Percentiles rank a stretch among this genome's conserved stretches.
These are phyloP conservation scores for Limanda limanda DNA, from an alignment of 2,113 vertebrate genomes.

Conservation along the genomic window DNA sequence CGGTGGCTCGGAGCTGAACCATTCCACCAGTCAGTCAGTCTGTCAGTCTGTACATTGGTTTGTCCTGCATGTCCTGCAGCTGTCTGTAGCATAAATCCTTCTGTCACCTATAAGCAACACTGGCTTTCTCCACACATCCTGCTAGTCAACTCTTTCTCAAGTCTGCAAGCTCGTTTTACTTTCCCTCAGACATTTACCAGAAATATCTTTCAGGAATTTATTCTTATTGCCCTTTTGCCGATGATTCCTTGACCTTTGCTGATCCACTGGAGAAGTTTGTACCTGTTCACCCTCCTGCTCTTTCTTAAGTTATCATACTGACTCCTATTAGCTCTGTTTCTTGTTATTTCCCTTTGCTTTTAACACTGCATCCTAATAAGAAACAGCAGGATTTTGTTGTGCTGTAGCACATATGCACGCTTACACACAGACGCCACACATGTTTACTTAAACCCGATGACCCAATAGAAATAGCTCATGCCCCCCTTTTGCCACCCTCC, in stretches of 20 bases:
- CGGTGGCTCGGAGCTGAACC: conserved; percentile 62
- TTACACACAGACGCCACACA: conserved; percentile 25
- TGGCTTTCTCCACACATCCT: conserved; percentile 42
- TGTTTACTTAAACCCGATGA: conserved; percentile 71
- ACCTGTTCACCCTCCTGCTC: conserved; percentile 13
- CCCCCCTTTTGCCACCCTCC: conserved; percentile 66
- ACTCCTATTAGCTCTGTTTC: conserved; percentile 6
- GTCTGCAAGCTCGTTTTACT: conserved; percentile 21
- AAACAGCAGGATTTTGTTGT: conserved; percentile 29
- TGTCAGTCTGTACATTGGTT: conserved; percentile 50
- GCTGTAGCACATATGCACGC: conserved; percentile 11
- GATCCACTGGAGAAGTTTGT: conserved; percentile 14
- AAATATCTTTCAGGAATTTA: conserved; percentile 16
- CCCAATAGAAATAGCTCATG: conserved; percentile 68
- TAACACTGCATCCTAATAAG: conserved; percentile 16
- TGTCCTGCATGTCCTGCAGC: conserved; percentile 71
- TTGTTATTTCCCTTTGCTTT: not conserved
- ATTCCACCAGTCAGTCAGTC: too few species aligned
- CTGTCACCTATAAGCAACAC: conserved; percentile 70
- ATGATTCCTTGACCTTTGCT: conserved; percentile 7
- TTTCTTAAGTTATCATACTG: not conserved
- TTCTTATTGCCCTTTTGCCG: not conserved
- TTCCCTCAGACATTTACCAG: not conserved
- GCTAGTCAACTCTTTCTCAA: conserved; percentile 37
- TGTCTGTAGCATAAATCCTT: conserved; percentile 78